These are phyloP conservation scores for Pelobates cultripes DNA, from an alignment of 2,797 vertebrate species.

Conservation along the genomic window DNA sequence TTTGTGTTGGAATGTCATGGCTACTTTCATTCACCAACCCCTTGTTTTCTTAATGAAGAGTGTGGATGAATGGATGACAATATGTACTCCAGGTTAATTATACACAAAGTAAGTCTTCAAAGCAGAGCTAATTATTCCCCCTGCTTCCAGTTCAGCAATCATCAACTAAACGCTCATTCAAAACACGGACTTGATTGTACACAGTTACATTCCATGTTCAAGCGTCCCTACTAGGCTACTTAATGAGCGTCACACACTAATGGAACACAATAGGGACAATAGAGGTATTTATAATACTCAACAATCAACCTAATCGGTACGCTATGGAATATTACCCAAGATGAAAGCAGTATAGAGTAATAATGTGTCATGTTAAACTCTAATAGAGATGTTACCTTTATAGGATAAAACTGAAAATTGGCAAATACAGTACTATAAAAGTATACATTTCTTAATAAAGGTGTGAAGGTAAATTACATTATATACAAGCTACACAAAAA, in stretches of 20 bases:
- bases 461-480: too few relatives aligned
- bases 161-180: conserved; percentile 15
- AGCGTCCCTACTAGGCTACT: conserved; percentile 30
- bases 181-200: conserved; percentile 23
- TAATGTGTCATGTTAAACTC: neutral
- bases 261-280: neutral
- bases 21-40: too few relatives aligned
- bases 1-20: too few relatives aligned
- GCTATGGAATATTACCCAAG: neutral
- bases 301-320: neutral
- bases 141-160: conserved; percentile 21
- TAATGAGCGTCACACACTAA: conserved; percentile 3
- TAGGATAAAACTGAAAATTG: too few relatives aligned
- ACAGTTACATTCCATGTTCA: conserved; percentile 33
- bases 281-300: neutral
- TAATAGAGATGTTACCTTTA: too few relatives aligned
- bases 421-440: too few relatives aligned
- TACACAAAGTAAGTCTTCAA: conserved; percentile 29
- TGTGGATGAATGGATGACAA: conserved; percentile 12
- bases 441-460: too few relatives aligned
- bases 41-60: neutral
- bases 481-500: too few relatives aligned
- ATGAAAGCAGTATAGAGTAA: neutral
- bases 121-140: conserved; percentile 12
- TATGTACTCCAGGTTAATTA: conserved; percentile 11